These are phyloP conservation scores for Phaethornis superciliosus DNA, from an alignment of 2,113 vertebrate genomes.

Conservation along the genomic window DNA sequence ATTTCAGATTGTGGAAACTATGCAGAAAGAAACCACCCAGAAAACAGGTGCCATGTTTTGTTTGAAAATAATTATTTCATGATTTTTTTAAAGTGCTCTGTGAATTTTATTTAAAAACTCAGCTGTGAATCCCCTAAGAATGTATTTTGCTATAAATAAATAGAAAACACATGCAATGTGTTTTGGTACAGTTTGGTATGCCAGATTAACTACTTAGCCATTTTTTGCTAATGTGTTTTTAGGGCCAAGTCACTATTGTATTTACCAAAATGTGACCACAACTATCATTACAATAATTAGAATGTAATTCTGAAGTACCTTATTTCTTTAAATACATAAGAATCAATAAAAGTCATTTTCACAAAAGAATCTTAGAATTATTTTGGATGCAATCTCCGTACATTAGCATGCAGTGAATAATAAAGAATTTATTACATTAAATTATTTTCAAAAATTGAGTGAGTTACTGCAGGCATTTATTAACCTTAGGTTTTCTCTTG, in stretches of 20 bases:
- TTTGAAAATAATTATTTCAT: not conserved
- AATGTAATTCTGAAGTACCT: not conserved
- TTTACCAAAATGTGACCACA: not conserved
- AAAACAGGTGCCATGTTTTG: conserved; percentile 32
- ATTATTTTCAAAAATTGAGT: not conserved
- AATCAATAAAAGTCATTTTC: not conserved
- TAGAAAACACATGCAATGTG: not conserved
- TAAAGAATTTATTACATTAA: not conserved
- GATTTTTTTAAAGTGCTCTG: not conserved
- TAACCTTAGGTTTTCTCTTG: not conserved
- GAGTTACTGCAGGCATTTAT: not conserved
- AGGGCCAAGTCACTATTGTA: not conserved
- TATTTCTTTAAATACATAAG: not conserved
- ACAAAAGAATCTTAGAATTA: not conserved
- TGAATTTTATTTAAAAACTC: not conserved
- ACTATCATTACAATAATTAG: not conserved
- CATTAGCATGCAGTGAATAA: not conserved
- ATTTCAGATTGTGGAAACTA: conserved; percentile 22
- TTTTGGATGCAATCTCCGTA: not conserved
- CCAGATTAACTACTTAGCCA: not conserved
- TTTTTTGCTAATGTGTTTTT: not conserved
- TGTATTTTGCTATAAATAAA: not conserved
- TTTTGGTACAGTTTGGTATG: not conserved
- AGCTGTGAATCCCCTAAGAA: not conserved
- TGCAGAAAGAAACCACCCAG: not conserved